Evolutionary conservation across 2,797 vertebrate genomes (phyloP), one percentile per base, ranked within the genome.

Genomic region (Eidolon dupreanum): DNA sequence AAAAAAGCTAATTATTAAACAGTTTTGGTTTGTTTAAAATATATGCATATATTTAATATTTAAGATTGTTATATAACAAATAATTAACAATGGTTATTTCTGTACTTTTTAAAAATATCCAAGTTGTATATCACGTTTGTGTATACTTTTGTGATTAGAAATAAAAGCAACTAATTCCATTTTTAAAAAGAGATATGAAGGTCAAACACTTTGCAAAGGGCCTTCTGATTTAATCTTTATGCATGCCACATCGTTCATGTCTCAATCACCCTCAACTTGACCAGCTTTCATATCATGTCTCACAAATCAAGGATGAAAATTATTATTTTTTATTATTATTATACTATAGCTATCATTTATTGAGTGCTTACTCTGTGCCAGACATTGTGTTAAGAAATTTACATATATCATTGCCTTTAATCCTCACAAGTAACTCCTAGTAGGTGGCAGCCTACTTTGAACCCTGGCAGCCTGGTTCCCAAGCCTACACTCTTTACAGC

Each of bases 21-120:
- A 63, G 36, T 73, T 86, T 46, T 51, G 53, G 92, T 88, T 68
- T 61, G 5, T 61, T 92, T 66, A 77, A 95, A 95, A 89, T 79
- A 89, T 31, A 57, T 28, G 75, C 16, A 92, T 65, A 66, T 82
- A 66, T 89, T 38, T 87, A 46, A 55, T 61, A 81, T 70, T 77
- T 95, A 68, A 75, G 81, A 46, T 68, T 70, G 38, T 92, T 92
- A 16, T 43, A 65, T 63, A 57, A 46, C 71, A 61, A 74, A 70
- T 78, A 41, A 91, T 83, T 83, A 55, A n/a, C 2, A 73, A 65
- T 53, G 28, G 9, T n/a, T 70, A 53, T 81, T 75, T 88, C 63
- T 84, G 6, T 65, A 63, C 49, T 36, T 77, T 95, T 96, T 43
- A 55, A 70, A 88, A 81, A 75, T 63, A 57, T 41, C 33, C 46